These are phyloP conservation scores for Melopsittacus undulatus DNA, from an alignment of 2,797 vertebrate species.

Conservation along the genomic window DNA sequence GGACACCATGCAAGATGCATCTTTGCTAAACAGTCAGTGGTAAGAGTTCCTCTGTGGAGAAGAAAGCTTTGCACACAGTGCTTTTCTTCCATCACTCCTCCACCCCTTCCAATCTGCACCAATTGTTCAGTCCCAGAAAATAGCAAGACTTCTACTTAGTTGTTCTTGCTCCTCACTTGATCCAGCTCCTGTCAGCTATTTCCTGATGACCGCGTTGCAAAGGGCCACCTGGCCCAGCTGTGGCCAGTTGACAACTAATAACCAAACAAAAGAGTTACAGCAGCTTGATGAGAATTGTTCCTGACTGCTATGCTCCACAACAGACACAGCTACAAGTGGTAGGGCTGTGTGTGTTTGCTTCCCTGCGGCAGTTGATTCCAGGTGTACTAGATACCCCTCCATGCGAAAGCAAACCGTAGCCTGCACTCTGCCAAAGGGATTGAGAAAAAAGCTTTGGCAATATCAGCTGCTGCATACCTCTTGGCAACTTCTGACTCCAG, in stretches of 20 bases:
- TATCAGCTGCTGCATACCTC: not conserved
- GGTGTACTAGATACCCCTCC: rapidly evolving
- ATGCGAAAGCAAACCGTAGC: not conserved
- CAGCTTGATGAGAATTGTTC: not conserved
- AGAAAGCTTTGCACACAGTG: not conserved
- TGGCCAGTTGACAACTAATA: not conserved
- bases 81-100: not conserved
- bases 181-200: not conserved
- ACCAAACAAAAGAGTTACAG: not conserved
- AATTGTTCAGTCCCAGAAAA: not conserved
- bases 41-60: not conserved
- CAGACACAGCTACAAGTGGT: not conserved
- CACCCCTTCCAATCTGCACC: not conserved
- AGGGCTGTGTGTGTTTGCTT: not conserved
- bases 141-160: not conserved
- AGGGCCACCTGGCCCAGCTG: not conserved
- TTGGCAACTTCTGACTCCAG: not conserved
- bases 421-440: not conserved
- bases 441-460: not conserved
- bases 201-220: not conserved
- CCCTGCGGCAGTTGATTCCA: rapidly evolving
- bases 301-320: not conserved
- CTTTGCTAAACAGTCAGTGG: not conserved
- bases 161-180: not conserved
- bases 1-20: not conserved